Percentiles rank a stretch among this genome's conserved stretches.
Conservation (phyloP, 2,888 invertebrate species). For the Beris morrisii region DNA sequence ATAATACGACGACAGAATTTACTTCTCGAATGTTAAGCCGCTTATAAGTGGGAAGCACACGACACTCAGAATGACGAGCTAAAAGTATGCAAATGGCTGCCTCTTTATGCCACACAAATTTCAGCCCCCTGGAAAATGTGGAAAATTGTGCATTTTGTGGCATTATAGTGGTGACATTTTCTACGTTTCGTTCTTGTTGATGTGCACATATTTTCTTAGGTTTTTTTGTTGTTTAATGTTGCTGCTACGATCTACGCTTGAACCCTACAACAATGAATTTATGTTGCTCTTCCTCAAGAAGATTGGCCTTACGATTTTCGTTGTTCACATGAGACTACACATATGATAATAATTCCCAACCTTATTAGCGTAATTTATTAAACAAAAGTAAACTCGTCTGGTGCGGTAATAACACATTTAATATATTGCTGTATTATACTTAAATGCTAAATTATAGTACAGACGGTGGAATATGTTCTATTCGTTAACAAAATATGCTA, state of each 20-base stretch:
- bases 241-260: no score
- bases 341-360: conserved; percentile 20
- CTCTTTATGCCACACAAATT: conserved; percentile 22
- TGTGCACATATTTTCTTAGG: no score
- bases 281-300: conserved; percentile 16
- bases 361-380: conserved; percentile 13
- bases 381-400: conserved; percentile 6
- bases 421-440: no score
- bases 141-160: conserved; percentile 31
- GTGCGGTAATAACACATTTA: no score
- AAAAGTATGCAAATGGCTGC: conserved; percentile 30
- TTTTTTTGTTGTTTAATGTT: no score
- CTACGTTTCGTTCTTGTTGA: no score
- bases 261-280: conserved; percentile 18
- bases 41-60: conserved; percentile 28
- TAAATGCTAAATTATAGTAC: no score
- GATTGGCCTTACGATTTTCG: conserved; percentile 22
- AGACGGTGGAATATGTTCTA: no score
- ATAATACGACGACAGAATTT: conserved; percentile 26
- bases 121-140: neutral
- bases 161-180: neutral
- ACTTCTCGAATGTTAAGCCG: conserved; percentile 32
- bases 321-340: conserved; percentile 1
- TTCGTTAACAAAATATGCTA: no score
- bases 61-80: conserved; percentile 26